These are phyloP conservation scores for Arnoldichthys spilopterus DNA, from an alignment of 2,797 vertebrate species.

Conservation along the genomic window DNA sequence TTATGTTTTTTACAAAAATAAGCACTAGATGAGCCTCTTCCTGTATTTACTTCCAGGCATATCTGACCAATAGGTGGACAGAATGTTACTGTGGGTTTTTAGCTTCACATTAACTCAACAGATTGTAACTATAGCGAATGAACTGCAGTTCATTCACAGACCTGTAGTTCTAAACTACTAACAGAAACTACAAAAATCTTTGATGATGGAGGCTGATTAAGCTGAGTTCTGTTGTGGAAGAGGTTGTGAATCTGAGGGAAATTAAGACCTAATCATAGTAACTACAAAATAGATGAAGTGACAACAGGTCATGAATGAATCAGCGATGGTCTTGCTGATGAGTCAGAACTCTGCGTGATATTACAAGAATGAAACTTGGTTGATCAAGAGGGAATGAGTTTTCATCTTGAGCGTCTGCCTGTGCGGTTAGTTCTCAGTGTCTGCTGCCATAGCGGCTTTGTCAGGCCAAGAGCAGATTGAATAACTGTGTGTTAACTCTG, in stretches of 20 bases:
- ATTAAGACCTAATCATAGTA: background rate
- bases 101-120: too few species aligned
- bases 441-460: background rate
- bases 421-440: background rate
- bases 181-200: background rate
- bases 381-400: background rate
- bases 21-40: too few species aligned
- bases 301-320: background rate
- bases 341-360: constrained; percentile 1
- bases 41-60: too few species aligned
- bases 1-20: too few species aligned
- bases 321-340: constrained; percentile 18
- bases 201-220: background rate
- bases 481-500: constrained; percentile 39
- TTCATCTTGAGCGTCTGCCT: constrained; percentile 21
- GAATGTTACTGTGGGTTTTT: too few species aligned
- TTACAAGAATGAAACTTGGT: background rate
- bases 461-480: constrained; percentile 1
- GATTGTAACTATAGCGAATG: too few species aligned
- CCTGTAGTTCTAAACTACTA: background rate
- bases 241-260: background rate
- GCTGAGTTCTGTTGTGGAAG: background rate
- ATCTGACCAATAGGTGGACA: too few species aligned
- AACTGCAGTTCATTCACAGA: too few species aligned
- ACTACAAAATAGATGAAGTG: background rate